These are phyloP conservation scores for Neodiprion pinetum DNA, from an alignment of 1,140 invertebrate species.

Conservation along the genomic window DNA sequence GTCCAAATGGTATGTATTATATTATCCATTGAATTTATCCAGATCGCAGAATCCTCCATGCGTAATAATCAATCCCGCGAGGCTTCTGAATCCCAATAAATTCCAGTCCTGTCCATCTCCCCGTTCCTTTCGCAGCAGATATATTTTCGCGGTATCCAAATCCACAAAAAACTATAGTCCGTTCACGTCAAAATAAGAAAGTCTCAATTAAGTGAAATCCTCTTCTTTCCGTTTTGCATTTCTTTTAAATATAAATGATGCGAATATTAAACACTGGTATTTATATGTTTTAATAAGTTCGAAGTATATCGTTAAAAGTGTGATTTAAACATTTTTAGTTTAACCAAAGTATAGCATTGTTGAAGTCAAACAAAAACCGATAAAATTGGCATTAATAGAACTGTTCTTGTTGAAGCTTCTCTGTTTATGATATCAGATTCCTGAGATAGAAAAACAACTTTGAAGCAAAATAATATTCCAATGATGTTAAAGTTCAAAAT, in stretches of 20 bases:
- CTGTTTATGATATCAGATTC: too few species aligned
- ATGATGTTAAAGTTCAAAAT: too few species aligned
- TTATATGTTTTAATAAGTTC: too few species aligned
- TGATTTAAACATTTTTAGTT: too few species aligned
- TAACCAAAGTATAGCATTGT: too few species aligned
- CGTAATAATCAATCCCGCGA: conserved; percentile 25
- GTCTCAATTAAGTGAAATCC: background rate
- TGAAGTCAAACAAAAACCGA: too few species aligned
- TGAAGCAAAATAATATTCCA: too few species aligned
- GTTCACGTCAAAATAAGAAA: conserved; percentile 29
- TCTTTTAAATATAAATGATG: conserved; percentile 20
- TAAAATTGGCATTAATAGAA: too few species aligned
- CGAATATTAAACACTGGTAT: conserved; percentile 34
- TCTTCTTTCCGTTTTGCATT: conserved; percentile 5
- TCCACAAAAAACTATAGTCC: conserved; percentile 20
- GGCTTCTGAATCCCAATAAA: conserved; percentile 25
- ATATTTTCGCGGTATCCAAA: conserved; percentile 14
- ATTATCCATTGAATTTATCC: conserved; percentile 12
- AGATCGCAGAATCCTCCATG: conserved; percentile 13
- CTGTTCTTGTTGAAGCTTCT: too few species aligned
- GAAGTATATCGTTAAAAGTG: too few species aligned
- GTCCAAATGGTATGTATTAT: conserved; percentile 19
- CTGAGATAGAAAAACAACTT: too few species aligned
- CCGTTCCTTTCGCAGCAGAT: conserved; percentile 5
- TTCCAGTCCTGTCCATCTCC: conserved; percentile 4